Conservation (phyloP, 2,888 invertebrate genomes). For the Theretra japonica region DNA sequence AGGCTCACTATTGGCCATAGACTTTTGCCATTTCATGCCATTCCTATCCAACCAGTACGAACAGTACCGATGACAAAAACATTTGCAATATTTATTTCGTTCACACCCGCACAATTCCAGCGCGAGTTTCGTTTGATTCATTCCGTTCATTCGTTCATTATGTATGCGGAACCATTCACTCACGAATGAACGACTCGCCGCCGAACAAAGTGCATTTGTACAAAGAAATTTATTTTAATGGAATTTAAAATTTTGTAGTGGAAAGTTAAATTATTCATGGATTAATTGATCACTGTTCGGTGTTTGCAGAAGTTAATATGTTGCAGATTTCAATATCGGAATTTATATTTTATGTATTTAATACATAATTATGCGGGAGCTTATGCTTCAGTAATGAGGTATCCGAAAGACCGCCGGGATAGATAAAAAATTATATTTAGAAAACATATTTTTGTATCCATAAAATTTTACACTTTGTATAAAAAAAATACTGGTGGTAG, state of each 20-base stretch:
- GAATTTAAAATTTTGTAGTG: slow-evolving; percentile 18
- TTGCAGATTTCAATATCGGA: not conserved
- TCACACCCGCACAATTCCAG: not conserved
- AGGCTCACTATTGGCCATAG: too few relatives aligned
- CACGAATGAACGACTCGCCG: slow-evolving; percentile 30
- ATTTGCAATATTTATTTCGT: not conserved
- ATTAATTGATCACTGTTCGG: slow-evolving; percentile 3
- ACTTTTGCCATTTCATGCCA: too few relatives aligned
- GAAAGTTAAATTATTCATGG: not conserved
- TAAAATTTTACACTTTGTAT: too few relatives aligned
- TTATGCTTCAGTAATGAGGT: too few relatives aligned
- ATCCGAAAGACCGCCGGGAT: too few relatives aligned
- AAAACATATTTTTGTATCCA: too few relatives aligned
- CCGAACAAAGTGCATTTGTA: slow-evolving; percentile 9
- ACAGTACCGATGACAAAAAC: too few relatives aligned
- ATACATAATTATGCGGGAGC: not conserved
- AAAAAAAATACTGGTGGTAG: too few relatives aligned
- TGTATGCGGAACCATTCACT: slow-evolving; percentile 35
- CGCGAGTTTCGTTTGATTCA: slow-evolving; percentile 4
- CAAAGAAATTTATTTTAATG: slow-evolving; percentile 27
- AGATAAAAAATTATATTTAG: too few relatives aligned
- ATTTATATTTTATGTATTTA: not conserved
- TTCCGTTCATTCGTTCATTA: slow-evolving; percentile 44
- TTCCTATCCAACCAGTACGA: not conserved
- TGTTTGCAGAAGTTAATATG: not conserved